Conservation (phyloP, 2,888 invertebrate genomes). For the Leptopterna dolabrata region DNA sequence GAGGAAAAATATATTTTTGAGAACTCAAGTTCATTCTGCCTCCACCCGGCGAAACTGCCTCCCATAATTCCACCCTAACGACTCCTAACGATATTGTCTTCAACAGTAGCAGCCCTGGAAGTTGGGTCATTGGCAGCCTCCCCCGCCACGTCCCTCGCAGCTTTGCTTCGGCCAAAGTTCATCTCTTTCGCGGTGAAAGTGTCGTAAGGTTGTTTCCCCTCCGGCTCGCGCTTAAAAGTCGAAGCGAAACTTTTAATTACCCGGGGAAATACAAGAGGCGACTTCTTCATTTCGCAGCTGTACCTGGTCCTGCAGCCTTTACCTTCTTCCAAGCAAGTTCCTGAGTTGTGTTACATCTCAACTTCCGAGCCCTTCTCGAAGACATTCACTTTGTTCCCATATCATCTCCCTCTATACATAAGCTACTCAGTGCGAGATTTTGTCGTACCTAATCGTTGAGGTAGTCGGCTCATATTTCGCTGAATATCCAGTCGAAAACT, state of each 20-base stretch:
- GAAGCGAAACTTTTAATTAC: conserved; percentile 51
- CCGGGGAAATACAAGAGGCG: conserved; percentile 42
- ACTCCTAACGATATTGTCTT: conserved; percentile 52
- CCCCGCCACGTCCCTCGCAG: background rate
- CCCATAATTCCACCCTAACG: conserved; percentile 49
- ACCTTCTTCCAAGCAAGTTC: background rate
- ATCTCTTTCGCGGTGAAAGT: conserved; percentile 49
- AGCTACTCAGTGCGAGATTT: background rate
- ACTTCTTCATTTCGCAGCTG: conserved; percentile 53
- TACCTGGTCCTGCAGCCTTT: background rate
- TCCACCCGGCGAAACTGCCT: conserved; percentile 36
- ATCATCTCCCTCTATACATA: background rate
- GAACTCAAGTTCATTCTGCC: conserved; percentile 34
- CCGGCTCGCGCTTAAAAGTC: background rate
- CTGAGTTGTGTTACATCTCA: conserved; percentile 16
- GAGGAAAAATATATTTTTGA: conserved; percentile 18
- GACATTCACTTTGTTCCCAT: background rate
- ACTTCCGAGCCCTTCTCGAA: background rate
- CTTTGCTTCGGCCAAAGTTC: conserved; percentile 4
- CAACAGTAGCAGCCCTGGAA: conserved; percentile 34
- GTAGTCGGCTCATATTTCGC: no score
- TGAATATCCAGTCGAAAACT: no score
- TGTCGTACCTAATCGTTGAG: no score
- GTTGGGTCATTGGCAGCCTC: conserved; percentile 51
- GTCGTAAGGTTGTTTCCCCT: conserved; percentile 50